A percentile compares a stretch with the other conserved stretches of the same genome.
Evolutionary conservation across 2,797 vertebrate species (phyloP).

Genomic region (Sebastes matsubarae): DNA sequence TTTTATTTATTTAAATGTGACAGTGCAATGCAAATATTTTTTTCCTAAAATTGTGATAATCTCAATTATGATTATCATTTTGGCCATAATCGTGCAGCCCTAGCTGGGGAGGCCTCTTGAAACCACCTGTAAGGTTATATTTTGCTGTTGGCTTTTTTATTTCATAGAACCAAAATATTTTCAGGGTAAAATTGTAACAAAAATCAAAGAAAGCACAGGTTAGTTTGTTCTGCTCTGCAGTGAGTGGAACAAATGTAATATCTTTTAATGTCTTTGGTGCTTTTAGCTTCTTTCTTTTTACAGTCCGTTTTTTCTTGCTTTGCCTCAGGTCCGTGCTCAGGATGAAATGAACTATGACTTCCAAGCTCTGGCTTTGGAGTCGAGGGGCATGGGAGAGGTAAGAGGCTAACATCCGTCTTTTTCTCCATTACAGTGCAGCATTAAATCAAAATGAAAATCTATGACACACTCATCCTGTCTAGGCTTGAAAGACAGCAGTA

Average conservation of each 20-base stretch:
- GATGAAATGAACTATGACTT: constrained; percentile 99
- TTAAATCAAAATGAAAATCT: background rate
- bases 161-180: background rate
- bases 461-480: background rate
- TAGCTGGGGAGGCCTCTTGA: background rate
- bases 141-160: background rate
- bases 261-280: background rate
- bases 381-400: constrained; percentile 98
- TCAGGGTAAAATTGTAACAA: background rate
- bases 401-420: background rate
- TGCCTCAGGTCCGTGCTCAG: constrained; percentile 88
- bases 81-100: background rate
- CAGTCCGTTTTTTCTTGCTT: background rate
- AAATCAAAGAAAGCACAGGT: background rate
- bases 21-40: background rate
- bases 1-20: background rate
- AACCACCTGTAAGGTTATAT: background rate
- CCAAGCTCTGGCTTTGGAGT: constrained; percentile 98
- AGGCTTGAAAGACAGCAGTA: background rate
- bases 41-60: background rate
- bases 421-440: background rate
- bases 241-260: background rate
- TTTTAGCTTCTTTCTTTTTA: background rate
- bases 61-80: background rate
- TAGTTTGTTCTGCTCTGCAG: background rate